Base-by-base conservation (phyloP, 2,888 invertebrate species). In the Platycheirus albimanus region DNA sequence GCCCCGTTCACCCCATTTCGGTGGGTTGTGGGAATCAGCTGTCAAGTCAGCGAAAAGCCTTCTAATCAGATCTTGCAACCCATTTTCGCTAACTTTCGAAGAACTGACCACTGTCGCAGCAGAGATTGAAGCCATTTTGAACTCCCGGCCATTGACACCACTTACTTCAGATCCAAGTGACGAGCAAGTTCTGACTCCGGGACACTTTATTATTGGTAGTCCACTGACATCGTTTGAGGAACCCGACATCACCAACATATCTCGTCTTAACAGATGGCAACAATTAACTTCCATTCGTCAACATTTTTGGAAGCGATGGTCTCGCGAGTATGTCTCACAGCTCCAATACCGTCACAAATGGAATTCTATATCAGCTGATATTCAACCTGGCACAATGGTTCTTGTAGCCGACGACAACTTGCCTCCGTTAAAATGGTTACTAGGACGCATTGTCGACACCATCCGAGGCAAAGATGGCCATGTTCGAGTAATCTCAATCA, bases 281-380 rank as follows among this genome's bases (percentile, higher is more conserved):
- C 43, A 19, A 17, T 10, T 76, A 13, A 33, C 4, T 8, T 13
- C 24, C n/a, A 51, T 76, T 17, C 61, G 67, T 8, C 75, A 67
- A 47, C 36, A 49, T n/a, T 67, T 75, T 49, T 76, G 76, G 63
- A 54, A 24, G 38, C 61, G 61, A 4, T 76, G 76, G 63, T 47
- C 54, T 3, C 28, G 17, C 1, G 69, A 76, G 20, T 76, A 76
- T 33, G 10, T 76, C 10, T 17, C 28, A 0, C 43, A 51, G 45
- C 51, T 69, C 15, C 69, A 76, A 30, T 11, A 52, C 17, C 58
- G 76, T 13, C 19, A 38, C 86, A 72, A 78, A 19, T 66, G 72
- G 66, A 54, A 33, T 30, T 24, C 41, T 4, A 19, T 13, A 36
- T 51, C 38, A 36, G 17, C 56, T 15, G 30, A 64, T 28, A 20